Evolutionary conservation across 2,888 invertebrate genomes (phyloP).

Genomic region (Ennomos fuscantarius): DNA sequence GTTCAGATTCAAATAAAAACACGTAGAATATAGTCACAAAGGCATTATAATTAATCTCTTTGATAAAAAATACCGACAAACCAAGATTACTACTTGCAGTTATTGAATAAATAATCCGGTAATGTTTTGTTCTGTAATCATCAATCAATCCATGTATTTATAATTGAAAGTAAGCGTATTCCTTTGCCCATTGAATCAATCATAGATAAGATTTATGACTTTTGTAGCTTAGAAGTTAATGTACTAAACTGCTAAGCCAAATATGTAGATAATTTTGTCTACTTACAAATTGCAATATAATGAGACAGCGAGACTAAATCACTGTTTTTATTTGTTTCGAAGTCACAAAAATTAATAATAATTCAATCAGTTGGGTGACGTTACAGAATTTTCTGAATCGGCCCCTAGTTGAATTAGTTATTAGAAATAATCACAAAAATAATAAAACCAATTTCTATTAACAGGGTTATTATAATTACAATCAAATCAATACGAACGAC

Average conservation of each 20-base stretch:
- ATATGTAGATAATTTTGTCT: neutral
- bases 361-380: no score
- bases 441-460: slow-evolving; percentile 7
- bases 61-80: neutral
- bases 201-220: slow-evolving; percentile 5
- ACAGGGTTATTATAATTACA: slow-evolving; percentile 6
- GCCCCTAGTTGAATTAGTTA: no score
- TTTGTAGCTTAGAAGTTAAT: slow-evolving; percentile 10
- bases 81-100: neutral
- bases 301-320: slow-evolving; percentile 23
- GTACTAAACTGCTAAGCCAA: slow-evolving; percentile 5
- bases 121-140: no score
- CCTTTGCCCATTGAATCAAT: neutral
- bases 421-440: neutral
- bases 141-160: no score
- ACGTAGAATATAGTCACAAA: no score
- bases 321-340: neutral
- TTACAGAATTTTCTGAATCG: no score
- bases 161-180: no score
- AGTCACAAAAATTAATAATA: neutral
- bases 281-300: slow-evolving; percentile 2
- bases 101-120: neutral
- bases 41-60: neutral
- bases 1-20: no score
- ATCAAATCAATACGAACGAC: slow-evolving; percentile 10